These are phyloP conservation scores for Bubo scandiacus DNA, from an alignment of 2,113 vertebrate species.

Conservation along the genomic window DNA sequence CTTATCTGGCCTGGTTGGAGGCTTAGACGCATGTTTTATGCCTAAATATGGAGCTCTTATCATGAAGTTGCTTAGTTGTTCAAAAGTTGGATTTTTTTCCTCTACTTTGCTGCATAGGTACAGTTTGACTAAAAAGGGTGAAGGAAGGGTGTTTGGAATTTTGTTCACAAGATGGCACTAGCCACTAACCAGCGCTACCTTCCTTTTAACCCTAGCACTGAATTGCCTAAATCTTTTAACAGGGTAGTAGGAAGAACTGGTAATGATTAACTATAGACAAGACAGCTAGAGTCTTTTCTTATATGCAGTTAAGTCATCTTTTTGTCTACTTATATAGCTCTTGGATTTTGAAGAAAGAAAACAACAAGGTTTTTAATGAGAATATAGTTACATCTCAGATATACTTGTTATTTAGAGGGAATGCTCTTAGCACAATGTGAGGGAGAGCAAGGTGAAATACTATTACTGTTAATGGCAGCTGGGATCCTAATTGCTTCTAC, in stretches of 20 bases:
- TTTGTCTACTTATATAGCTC: background rate
- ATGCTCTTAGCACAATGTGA: background rate
- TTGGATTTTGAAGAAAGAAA: background rate
- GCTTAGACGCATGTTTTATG: background rate
- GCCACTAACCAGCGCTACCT: background rate
- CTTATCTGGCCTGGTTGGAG: background rate
- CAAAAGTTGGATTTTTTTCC: background rate
- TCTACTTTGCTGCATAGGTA: background rate
- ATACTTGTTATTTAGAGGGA: background rate
- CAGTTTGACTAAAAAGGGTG: background rate
- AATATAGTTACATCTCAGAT: background rate
- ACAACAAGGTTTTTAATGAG: background rate
- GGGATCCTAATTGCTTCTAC: background rate
- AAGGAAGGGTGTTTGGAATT: background rate
- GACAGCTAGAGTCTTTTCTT: background rate
- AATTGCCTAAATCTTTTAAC: background rate
- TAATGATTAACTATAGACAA: background rate
- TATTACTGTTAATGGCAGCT: background rate
- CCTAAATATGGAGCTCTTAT: background rate
- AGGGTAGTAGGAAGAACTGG: background rate
- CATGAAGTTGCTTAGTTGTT: background rate
- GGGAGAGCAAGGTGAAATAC: background rate
- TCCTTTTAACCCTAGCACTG: background rate
- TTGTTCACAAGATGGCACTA: conserved; percentile 61
- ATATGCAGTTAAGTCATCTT: background rate